A percentile compares a stretch with the other conserved stretches of the same genome.
phyloP scores from a whole-genome alignment of 2,888 invertebrate species.

The Euspilapteryx auroguttella region DNA sequence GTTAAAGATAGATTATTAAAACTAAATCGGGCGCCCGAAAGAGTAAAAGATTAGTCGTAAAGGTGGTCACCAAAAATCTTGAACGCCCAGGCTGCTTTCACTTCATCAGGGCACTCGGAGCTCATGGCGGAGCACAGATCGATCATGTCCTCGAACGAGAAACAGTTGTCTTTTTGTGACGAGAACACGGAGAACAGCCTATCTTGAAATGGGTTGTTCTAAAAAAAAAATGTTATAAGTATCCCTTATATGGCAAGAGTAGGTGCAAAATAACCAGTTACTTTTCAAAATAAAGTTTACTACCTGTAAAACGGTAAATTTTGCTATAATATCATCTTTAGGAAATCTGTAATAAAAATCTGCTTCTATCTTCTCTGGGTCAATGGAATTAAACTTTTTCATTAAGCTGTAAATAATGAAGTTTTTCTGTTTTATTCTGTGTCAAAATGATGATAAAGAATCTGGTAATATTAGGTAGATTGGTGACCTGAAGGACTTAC shows the following conservation, averaged over 20 bases:
- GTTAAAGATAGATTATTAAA: too few relatives aligned
- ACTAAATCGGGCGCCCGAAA: too few relatives aligned
- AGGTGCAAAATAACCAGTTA: too few relatives aligned
- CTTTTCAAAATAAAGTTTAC: too few relatives aligned
- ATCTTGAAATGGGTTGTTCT: conserved; percentile 77
- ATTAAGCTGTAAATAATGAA: conserved; percentile 54
- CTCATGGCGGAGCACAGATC: conserved; percentile 79
- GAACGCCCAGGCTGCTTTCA: conserved; percentile 80
- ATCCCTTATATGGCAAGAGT: too few relatives aligned
- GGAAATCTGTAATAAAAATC: conserved; percentile 53
- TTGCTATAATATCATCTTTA: conserved; percentile 51
- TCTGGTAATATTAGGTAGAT: too few relatives aligned
- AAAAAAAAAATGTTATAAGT: conserved; percentile 17
- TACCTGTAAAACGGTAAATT: conserved; percentile 70
- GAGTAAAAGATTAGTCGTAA: too few relatives aligned
- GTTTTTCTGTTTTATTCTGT: too few relatives aligned
- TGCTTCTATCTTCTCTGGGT: conserved; percentile 31
- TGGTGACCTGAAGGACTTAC: too few relatives aligned
- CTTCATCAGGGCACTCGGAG: conserved; percentile 67
- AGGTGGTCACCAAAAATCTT: conserved; percentile 75
- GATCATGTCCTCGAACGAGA: conserved; percentile 78
- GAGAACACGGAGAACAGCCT: conserved; percentile 75
- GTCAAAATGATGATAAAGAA: too few relatives aligned
- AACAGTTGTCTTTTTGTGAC: conserved; percentile 64
- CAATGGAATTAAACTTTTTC: conserved; percentile 57